Conservation (phyloP, 2,113 vertebrate genomes). For the Dascyllus trimaculatus region DNA sequence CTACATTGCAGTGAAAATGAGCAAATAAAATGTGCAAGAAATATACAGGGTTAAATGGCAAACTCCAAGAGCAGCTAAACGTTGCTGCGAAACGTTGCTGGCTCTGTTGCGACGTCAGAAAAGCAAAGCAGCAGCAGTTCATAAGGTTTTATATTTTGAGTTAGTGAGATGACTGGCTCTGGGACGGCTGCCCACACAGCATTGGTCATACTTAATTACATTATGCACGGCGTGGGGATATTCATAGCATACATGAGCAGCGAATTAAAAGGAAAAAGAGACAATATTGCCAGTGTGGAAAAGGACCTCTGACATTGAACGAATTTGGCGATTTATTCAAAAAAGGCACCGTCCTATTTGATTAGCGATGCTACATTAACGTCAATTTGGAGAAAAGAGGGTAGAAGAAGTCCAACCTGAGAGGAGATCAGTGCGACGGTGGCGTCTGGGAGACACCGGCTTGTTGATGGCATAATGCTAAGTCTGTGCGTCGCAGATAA, state of each 20-base stretch:
- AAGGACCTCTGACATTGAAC: conserved; percentile 80
- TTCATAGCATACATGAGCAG: conserved; percentile 76
- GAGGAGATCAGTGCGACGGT: conserved; percentile 61
- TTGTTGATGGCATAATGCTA: conserved; percentile 76
- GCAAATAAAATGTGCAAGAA: no score
- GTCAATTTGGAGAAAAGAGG: conserved; percentile 49
- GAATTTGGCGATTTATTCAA: conserved; percentile 76
- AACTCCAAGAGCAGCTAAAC: no score
- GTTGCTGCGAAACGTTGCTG: neutral
- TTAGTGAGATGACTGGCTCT: conserved; percentile 83
- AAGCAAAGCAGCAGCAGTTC: conserved; percentile 68
- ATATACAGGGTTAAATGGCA: no score
- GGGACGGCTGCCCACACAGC: conserved; percentile 82
- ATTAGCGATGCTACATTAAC: conserved; percentile 85
- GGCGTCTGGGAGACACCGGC: conserved; percentile 63
- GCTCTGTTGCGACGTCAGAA: conserved; percentile 2
- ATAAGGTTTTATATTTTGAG: conserved; percentile 87
- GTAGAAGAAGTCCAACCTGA: conserved; percentile 73
- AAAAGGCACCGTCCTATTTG: conserved; percentile 80
- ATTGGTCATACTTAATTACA: conserved; percentile 88
- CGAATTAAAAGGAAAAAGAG: conserved; percentile 70
- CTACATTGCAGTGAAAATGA: no score
- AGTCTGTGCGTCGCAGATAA: conserved; percentile 82
- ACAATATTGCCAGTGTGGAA: conserved; percentile 78
- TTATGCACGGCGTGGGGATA: conserved; percentile 78